Evolutionary conservation across 23 tunicate genomes (phyloP).

Genomic region (Oikopleura vanhoeffeni): DNA sequence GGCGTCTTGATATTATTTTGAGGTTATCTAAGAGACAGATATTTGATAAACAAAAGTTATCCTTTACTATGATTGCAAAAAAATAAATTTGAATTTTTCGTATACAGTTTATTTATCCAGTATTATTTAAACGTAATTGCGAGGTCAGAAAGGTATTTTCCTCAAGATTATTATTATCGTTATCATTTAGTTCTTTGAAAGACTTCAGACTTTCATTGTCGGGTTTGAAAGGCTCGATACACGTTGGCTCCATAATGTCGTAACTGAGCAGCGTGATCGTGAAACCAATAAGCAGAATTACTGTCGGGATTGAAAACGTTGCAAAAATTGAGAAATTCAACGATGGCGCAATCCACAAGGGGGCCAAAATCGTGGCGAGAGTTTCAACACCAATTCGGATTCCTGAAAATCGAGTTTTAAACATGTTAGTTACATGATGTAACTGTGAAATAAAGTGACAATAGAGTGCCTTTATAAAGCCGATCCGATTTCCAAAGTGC

Average conservation of each 20-base stretch:
- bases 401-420: neutral
- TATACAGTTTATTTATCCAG: too few relatives aligned
- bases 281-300: neutral
- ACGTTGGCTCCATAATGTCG: neutral
- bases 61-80: too few relatives aligned
- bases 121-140: too few relatives aligned
- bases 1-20: too few relatives aligned
- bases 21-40: too few relatives aligned
- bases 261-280: neutral
- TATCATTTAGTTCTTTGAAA: too few relatives aligned
- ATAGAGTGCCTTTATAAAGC: neutral
- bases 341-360: neutral
- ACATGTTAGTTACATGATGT: neutral
- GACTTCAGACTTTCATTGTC: too few relatives aligned
- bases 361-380: conserved; percentile 7
- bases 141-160: too few relatives aligned
- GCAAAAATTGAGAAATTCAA: neutral
- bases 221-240: too few relatives aligned
- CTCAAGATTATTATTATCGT: too few relatives aligned
- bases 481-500: neutral
- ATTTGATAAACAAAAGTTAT: too few relatives aligned
- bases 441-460: neutral
- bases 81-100: too few relatives aligned
- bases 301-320: neutral
- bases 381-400: conserved; percentile 8